Evolutionary conservation across 2,113 vertebrate genomes (phyloP).

Genomic region (Bubalus kerabau): DNA sequence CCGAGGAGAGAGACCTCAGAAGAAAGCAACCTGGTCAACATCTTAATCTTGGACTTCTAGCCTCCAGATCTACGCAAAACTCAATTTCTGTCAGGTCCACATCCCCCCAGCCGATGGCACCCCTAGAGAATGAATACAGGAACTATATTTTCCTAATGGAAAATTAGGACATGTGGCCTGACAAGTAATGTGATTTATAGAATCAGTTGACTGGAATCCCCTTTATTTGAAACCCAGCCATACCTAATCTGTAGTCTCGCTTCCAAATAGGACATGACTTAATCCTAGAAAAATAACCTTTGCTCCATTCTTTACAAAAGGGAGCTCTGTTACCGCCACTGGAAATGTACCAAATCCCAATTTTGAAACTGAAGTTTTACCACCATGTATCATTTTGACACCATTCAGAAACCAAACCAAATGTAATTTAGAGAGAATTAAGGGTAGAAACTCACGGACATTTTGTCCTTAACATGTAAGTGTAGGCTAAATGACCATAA

Average conservation of each 20-base stretch:
- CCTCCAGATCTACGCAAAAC: neutral
- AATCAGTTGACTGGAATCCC: neutral
- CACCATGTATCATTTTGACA: neutral
- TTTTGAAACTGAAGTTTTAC: neutral
- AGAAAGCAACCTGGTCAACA: neutral
- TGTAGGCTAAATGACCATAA: neutral
- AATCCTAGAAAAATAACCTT: slow-evolving; percentile 3
- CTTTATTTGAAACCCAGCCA: neutral
- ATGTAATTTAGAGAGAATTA: slow-evolving; percentile 4
- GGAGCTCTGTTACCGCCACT: neutral
- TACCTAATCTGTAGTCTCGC: neutral
- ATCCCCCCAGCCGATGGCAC: neutral
- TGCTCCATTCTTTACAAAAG: neutral
- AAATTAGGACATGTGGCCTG: neutral
- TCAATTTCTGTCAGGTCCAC: neutral
- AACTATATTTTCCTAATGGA: neutral
- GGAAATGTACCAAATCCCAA: neutral
- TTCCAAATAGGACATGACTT: slow-evolving; percentile 20
- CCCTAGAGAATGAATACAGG: neutral
- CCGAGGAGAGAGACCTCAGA: neutral
- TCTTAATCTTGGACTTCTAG: neutral
- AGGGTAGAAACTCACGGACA: neutral
- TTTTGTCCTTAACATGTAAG: slow-evolving; percentile 26
- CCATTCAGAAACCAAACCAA: slow-evolving; percentile 23
- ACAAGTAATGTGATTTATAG: neutral